phyloP scores from a whole-genome alignment of 2,113 vertebrate species.

The Neodontobutis hainanensis region DNA sequence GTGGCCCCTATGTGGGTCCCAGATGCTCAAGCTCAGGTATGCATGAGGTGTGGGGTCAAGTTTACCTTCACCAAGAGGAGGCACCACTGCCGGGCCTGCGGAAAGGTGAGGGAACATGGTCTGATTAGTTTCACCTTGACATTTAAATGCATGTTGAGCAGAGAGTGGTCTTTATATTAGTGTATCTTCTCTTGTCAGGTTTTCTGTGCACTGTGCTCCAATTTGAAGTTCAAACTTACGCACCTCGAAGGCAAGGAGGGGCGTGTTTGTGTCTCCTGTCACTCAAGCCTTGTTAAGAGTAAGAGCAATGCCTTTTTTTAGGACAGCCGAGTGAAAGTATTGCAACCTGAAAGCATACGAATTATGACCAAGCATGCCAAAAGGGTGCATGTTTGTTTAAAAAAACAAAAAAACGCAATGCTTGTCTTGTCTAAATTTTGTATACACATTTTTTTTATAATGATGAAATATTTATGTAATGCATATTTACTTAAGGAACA shows the following conservation, averaged over 20 bases:
- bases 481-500: constrained; percentile 55
- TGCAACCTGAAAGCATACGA: too few relatives aligned
- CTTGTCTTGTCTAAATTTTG: too few relatives aligned
- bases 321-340: neutral
- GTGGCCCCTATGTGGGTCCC: constrained; percentile 95
- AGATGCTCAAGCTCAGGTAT: constrained; percentile 94
- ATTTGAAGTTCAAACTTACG: constrained; percentile 89
- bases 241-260: constrained; percentile 97
- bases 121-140: neutral
- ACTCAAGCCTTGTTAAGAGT: constrained; percentile 92
- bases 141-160: neutral
- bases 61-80: constrained; percentile 98
- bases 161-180: neutral
- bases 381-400: too few relatives aligned
- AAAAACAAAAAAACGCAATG: too few relatives aligned
- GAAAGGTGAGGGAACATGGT: constrained; percentile 83
- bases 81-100: constrained; percentile 97
- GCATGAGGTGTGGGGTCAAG: constrained; percentile 96
- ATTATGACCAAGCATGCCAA: too few relatives aligned
- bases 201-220: constrained; percentile 94
- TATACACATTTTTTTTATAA: too few relatives aligned
- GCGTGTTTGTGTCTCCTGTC: constrained; percentile 94
- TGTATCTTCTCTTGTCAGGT: constrained; percentile 77
- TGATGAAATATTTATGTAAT: too few relatives aligned
- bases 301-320: constrained; percentile 56